These are phyloP conservation scores for Anodontia alba DNA, from an alignment of 2,888 invertebrate species.

Conservation along the genomic window DNA sequence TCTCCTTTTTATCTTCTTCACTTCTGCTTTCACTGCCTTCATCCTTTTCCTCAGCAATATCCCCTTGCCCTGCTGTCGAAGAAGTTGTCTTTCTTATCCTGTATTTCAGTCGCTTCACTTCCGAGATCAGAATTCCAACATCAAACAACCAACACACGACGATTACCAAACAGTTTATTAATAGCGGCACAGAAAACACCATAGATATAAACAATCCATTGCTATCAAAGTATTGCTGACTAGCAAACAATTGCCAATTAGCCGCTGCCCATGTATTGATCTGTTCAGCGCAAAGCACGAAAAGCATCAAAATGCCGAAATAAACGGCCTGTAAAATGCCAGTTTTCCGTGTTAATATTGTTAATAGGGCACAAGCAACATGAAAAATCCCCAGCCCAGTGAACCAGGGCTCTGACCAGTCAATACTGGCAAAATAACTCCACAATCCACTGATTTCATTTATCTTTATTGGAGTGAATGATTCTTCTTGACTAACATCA, in stretches of 20 bases:
- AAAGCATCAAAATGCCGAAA: constrained; percentile 87
- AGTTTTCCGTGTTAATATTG: constrained; percentile 62
- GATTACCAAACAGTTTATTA: constrained; percentile 96
- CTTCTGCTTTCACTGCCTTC: neutral
- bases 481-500: constrained; percentile 31
- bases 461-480: constrained; percentile 44
- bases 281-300: constrained; percentile 95
- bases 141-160: constrained; percentile 97
- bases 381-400: constrained; percentile 74
- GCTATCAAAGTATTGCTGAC: constrained; percentile 97
- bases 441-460: constrained; percentile 61
- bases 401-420: constrained; percentile 82
- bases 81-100: neutral
- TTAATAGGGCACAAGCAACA: constrained; percentile 66
- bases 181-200: constrained; percentile 96
- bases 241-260: constrained; percentile 94
- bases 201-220: constrained; percentile 97
- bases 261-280: constrained; percentile 95
- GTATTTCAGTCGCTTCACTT: constrained; percentile 89
- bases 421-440: constrained; percentile 59
- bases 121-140: constrained; percentile 94
- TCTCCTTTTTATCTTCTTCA: constrained; percentile 6
- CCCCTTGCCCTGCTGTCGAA: neutral
- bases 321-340: constrained; percentile 60
- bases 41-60: constrained; percentile 25